Percentiles rank a stretch among this genome's conserved stretches.
Conservation (phyloP, 2,113 vertebrate species). For the Galemys pyrenaicus region DNA sequence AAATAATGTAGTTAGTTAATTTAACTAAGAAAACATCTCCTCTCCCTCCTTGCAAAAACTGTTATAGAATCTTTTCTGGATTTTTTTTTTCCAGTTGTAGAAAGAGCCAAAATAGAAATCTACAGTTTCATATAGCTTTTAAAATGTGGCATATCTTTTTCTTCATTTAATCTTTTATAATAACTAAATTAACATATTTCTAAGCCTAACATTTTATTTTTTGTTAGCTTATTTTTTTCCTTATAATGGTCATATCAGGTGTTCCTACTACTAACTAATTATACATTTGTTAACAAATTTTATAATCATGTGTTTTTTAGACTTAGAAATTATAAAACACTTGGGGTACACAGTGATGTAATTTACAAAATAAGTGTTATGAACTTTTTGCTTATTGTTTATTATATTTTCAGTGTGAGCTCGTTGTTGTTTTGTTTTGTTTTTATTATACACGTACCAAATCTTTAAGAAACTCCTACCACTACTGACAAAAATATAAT, state of each 20-base stretch:
- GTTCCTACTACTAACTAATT: neutral
- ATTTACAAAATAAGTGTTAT: neutral
- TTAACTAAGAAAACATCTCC: neutral
- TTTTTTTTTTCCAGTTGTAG: neutral
- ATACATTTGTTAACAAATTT: neutral
- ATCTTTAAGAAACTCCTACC: neutral
- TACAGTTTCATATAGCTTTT: neutral
- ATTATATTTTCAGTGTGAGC: neutral
- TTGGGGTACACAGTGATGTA: neutral
- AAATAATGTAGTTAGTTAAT: neutral
- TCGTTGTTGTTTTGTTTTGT: neutral
- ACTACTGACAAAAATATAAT: neutral
- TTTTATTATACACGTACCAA: neutral
- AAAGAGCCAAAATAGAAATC: neutral
- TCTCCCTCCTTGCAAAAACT: neutral
- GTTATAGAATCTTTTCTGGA: neutral
- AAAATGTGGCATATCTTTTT: neutral
- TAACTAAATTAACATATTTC: neutral
- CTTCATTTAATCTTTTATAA: neutral
- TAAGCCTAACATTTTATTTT: neutral
- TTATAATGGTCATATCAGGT: neutral
- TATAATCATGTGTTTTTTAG: neutral
- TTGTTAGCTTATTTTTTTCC: neutral
- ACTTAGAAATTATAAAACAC: neutral
- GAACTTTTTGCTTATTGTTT: neutral